phyloP scores from a whole-genome alignment of 30 jellyfish, hydroid and myxozoan genomes.

The Haliclystus octoradiatus region DNA sequence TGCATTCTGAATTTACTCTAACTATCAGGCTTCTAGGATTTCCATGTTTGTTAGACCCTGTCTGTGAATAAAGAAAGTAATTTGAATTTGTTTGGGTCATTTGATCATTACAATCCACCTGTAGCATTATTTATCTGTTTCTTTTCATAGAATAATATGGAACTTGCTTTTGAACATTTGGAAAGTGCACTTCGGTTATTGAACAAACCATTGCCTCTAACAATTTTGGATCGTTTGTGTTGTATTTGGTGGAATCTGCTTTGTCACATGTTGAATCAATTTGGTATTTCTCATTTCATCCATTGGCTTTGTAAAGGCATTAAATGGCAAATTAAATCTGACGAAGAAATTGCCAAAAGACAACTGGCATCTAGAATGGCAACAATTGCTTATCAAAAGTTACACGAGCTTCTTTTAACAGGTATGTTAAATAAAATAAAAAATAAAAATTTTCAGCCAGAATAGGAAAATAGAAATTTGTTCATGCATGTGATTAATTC shows the following conservation, averaged over 20 bases:
- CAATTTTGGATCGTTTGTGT: neutral
- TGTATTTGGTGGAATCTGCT: neutral
- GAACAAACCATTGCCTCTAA: neutral
- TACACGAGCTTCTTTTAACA: neutral
- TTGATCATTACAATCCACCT: too few relatives aligned
- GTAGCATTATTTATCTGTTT: too few relatives aligned
- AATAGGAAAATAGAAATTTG: too few relatives aligned
- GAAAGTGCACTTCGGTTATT: neutral
- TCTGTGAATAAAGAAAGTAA: too few relatives aligned
- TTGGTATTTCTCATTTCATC: neutral
- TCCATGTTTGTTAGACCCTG: too few relatives aligned
- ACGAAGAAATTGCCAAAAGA: neutral
- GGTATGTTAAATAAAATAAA: neutral
- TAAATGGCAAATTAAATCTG: neutral
- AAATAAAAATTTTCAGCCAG: too few relatives aligned
- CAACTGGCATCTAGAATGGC: neutral
- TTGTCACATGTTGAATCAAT: neutral
- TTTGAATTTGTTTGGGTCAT: too few relatives aligned
- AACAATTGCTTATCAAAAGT: neutral
- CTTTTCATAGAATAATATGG: neutral
- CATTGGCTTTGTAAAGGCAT: neutral
- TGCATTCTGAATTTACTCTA: too few relatives aligned
- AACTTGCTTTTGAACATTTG: neutral
- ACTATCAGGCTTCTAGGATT: too few relatives aligned
- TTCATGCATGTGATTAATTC: too few relatives aligned